phyloP scores from a whole-genome alignment of 2,113 vertebrate genomes.

The Talpa occidentalis region DNA sequence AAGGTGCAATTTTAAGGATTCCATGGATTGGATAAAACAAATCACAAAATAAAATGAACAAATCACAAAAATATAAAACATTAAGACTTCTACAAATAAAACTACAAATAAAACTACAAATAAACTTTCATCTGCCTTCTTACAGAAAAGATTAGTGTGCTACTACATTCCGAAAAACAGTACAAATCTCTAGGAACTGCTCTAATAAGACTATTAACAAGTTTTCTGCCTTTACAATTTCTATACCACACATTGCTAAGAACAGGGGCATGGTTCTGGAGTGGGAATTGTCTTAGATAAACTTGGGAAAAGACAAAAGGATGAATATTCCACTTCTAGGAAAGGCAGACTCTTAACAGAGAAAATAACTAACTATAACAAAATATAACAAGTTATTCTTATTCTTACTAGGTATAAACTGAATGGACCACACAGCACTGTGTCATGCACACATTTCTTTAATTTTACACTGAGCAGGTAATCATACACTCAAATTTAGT shows the following conservation, averaged over 20 bases:
- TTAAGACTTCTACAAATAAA: conserved; percentile 18
- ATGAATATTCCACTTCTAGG: not conserved
- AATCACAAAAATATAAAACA: not conserved
- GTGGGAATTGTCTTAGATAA: not conserved
- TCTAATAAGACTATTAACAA: conserved; percentile 5
- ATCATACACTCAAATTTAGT: conserved; percentile 22
- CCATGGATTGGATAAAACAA: conserved; percentile 3
- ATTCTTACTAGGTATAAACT: not conserved
- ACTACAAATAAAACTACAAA: not conserved
- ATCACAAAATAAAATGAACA: not conserved
- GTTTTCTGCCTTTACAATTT: not conserved
- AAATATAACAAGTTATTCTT: conserved; percentile 19
- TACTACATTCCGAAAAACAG: not conserved
- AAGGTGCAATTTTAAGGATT: not conserved
- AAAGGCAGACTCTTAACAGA: not conserved
- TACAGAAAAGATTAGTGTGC: conserved; percentile 17
- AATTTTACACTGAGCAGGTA: not conserved
- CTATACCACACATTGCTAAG: not conserved
- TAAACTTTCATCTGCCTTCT: not conserved
- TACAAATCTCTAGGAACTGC: not conserved
- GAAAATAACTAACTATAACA: not conserved
- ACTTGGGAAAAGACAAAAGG: not conserved
- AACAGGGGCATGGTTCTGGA: not conserved
- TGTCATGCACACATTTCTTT: not conserved
- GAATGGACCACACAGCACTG: not conserved